Conservation (phyloP, 2,113 vertebrate genomes). For the Pipra filicauda region DNA sequence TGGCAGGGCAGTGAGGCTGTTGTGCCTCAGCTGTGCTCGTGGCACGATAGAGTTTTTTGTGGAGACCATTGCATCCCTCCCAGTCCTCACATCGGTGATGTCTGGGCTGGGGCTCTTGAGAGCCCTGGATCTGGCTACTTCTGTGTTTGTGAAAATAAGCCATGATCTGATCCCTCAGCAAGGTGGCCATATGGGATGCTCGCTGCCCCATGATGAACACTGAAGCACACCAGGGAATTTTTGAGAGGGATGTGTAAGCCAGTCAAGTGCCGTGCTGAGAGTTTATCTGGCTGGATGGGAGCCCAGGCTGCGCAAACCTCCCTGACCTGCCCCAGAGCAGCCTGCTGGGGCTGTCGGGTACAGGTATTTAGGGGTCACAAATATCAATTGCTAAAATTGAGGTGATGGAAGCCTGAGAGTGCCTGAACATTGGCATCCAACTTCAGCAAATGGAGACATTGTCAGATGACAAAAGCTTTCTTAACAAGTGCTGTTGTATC, state of each 20-base stretch:
- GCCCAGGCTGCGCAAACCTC: neutral
- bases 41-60: fast-evolving
- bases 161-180: neutral
- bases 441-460: neutral
- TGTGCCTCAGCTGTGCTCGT: neutral
- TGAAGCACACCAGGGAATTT: fast-evolving
- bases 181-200: fast-evolving
- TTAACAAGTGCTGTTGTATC: neutral
- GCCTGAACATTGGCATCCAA: neutral
- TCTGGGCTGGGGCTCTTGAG: neutral
- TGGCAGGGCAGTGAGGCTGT: neutral
- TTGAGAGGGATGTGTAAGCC: neutral
- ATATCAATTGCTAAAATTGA: neutral
- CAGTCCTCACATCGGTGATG: fast-evolving
- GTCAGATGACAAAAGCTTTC: neutral
- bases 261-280: neutral
- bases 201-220: neutral
- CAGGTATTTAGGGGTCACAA: neutral
- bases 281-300: neutral
- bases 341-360: neutral
- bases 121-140: neutral
- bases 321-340: neutral
- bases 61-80: neutral
- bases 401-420: slow-evolving; percentile 14
- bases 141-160: fast-evolving